These are phyloP conservation scores for Syngnathoides biaculeatus DNA, from an alignment of 2,113 vertebrate species.

Conservation along the genomic window DNA sequence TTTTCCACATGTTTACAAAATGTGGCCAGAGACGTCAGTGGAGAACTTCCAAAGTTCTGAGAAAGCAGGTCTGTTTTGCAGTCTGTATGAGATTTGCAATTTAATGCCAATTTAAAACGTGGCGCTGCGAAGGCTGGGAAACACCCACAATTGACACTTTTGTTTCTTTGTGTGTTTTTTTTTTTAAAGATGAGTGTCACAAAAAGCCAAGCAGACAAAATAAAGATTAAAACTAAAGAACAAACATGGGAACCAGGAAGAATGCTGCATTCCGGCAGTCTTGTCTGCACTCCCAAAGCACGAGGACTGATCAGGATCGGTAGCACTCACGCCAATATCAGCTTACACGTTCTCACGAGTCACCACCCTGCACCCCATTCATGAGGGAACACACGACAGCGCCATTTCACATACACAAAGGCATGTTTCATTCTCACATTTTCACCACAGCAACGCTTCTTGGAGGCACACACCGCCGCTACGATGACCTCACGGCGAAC, in stretches of 20 bases:
- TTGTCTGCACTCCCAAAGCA: constrained; percentile 83
- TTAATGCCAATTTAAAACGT: constrained; percentile 24
- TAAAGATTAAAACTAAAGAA: background rate
- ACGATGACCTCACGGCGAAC: constrained; percentile 70
- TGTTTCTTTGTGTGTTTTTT: background rate
- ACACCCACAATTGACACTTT: background rate
- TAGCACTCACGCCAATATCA: constrained; percentile 93
- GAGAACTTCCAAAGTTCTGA: constrained; percentile 26
- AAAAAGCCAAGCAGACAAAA: constrained; percentile 4
- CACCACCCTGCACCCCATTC: constrained; percentile 44
- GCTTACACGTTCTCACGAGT: constrained; percentile 67
- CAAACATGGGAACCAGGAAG: constrained; percentile 19
- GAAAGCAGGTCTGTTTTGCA: constrained; percentile 33
- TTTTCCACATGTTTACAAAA: constrained; percentile 47
- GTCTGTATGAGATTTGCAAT: constrained; percentile 29
- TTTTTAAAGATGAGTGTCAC: background rate
- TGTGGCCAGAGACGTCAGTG: constrained; percentile 23
- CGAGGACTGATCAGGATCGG: constrained; percentile 86
- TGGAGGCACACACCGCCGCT: constrained; percentile 65
- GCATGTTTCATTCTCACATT: constrained; percentile 71
- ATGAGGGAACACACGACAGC: constrained; percentile 31
- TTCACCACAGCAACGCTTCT: constrained; percentile 64
- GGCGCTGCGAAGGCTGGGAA: constrained; percentile 2
- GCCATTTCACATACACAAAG: constrained; percentile 51
- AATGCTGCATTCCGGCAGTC: constrained; percentile 52